A percentile compares a stretch with the other conserved stretches of the same genome.
These are phyloP conservation scores for Dunckerocampus dactyliophorus DNA, from an alignment of 2,113 vertebrate genomes.

Conservation along the genomic window DNA sequence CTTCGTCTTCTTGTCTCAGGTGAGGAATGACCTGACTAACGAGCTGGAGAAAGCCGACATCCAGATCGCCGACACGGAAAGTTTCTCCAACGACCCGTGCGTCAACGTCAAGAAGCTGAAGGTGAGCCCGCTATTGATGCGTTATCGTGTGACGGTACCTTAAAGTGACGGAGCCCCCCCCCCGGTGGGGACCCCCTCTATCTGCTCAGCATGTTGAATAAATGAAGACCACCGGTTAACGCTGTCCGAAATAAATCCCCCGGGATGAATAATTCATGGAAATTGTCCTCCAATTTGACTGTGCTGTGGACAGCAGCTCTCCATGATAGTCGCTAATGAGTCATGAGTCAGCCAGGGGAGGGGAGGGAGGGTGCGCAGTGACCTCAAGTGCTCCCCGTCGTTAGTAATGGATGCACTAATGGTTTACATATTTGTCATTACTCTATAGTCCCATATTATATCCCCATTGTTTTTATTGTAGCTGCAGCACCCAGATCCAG, in stretches of 20 bases:
- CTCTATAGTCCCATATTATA: no score
- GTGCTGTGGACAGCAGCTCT: background rate
- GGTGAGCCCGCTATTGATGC: slow-evolving; percentile 69
- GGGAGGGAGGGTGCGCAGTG: background rate
- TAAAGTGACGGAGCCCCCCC: no score
- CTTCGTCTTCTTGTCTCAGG: slow-evolving; percentile 72
- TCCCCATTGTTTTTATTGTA: no score
- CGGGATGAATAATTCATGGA: slow-evolving; percentile 10
- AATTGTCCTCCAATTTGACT: background rate
- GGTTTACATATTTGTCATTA: no score
- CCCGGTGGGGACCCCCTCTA: no score
- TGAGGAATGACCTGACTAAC: slow-evolving; percentile 94
- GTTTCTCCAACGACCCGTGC: slow-evolving; percentile 97
- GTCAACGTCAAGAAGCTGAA: slow-evolving; percentile 97
- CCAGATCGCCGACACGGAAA: slow-evolving; percentile 96
- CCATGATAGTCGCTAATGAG: slow-evolving; percentile 17
- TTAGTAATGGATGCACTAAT: no score
- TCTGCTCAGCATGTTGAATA: no score
- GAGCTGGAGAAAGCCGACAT: slow-evolving; percentile 95
- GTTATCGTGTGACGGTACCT: no score
- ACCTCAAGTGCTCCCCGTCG: background rate
- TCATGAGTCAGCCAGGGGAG: background rate
- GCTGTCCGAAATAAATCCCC: slow-evolving; percentile 7
- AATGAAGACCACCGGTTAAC: background rate
- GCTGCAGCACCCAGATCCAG: no score